Evolutionary conservation across 2,113 vertebrate genomes (phyloP).

Genomic region (Xiphophorus hellerii): DNA sequence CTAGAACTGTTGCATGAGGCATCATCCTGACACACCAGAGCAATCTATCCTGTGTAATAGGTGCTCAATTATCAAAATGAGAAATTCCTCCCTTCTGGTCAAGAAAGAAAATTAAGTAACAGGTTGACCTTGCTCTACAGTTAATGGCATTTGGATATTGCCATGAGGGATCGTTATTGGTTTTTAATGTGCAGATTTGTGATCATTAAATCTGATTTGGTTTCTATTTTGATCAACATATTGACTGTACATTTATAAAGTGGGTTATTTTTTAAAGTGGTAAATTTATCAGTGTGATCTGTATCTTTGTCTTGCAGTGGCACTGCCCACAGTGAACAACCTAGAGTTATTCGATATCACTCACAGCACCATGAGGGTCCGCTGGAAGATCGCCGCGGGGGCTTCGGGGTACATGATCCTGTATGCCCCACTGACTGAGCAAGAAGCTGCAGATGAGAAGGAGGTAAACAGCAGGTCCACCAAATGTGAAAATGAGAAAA

Average conservation of each 20-base stretch:
- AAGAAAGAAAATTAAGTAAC: slow-evolving; percentile 25
- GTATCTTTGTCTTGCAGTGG: slow-evolving; percentile 79
- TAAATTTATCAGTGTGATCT: background rate
- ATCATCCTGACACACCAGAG: background rate
- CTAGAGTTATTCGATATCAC: slow-evolving; percentile 88
- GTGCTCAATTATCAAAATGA: slow-evolving; percentile 15
- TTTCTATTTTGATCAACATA: background rate
- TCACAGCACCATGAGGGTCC: slow-evolving; percentile 87
- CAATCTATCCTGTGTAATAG: slow-evolving; percentile 8
- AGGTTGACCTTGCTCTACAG: slow-evolving; percentile 55
- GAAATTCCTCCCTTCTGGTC: slow-evolving; percentile 1
- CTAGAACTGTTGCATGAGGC: slow-evolving; percentile 18
- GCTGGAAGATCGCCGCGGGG: slow-evolving; percentile 83
- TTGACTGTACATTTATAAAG: background rate
- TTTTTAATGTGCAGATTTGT: too few species aligned
- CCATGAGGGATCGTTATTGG: background rate
- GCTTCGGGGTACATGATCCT: slow-evolving; percentile 96
- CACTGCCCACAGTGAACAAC: slow-evolving; percentile 86
- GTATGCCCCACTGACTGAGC: slow-evolving; percentile 90
- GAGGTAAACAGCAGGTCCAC: slow-evolving; percentile 82
- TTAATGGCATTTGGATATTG: slow-evolving; percentile 38
- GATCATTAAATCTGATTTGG: too few species aligned
- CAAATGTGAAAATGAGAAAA: background rate
- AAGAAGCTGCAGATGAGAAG: slow-evolving; percentile 88
- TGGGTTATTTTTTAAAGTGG: background rate